Evolutionary conservation across 2,113 vertebrate species (phyloP), one percentile per base, ranked within the genome.

Genomic region (human): DNA sequence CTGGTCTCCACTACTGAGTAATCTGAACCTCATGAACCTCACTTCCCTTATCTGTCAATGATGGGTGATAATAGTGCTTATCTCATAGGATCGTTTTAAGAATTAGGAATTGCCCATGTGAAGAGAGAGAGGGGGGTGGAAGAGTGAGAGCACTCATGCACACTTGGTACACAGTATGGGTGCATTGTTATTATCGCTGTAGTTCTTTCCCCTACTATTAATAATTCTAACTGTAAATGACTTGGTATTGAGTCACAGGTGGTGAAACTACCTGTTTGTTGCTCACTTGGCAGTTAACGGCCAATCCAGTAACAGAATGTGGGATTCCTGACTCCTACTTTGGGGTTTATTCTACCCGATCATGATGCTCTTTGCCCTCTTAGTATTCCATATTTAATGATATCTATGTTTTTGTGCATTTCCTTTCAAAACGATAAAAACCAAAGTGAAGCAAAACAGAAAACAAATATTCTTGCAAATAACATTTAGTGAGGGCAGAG

Each of bases 391-490:
- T 59, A 32, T 35, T 50, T 78, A 66, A 32, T 43, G 25, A 83
- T 18, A 1, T 52, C 5, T 38, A 5, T 38, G 20, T 61, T 66
- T 89, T 93, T 59, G 40, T 90, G 8, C 38, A 68, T 66, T 89
- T 97, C 32, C 38, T 81, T 48, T 85, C 66, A n/a, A 66, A 86
- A 88, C 38, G 55, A 94, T 82, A 95, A 89, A 76, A 38, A 45
- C 66, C 50, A 55, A 45, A 72, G 11, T 43, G 43, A 73, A 61
- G 3, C 27, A 75, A 85, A 86, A 32, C 20, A 80, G 35, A 84
- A 70, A 93, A 57, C 55, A 84, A 68, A 73, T 8, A 25, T 43
- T 13, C 32, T 40, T 8, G 12, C 23, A 81, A 40, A 43, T 35
- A 43, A 82, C 45, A 81, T 94, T 70, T 55, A 61, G 30, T 82